Evolutionary conservation across 2,113 vertebrate genomes (phyloP), one percentile per base, ranked within the genome.

Genomic region (Phyllostomus hastatus): DNA sequence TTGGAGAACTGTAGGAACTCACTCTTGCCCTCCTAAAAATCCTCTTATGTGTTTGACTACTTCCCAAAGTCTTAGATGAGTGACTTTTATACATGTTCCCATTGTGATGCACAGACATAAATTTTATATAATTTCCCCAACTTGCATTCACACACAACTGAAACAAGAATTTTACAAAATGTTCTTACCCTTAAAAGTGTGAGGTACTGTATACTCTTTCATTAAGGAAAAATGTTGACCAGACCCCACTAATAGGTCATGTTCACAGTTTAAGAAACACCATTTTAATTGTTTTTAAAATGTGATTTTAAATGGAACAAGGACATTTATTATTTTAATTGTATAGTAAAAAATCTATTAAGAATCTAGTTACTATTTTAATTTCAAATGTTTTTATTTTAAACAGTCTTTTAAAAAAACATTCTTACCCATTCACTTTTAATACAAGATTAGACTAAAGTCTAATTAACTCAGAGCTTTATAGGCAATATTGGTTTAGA

Each of bases 251-350:
- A 69, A 76, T 41, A 89, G 50, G 7, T 79, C 87, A 41, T 61
- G 78, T 84, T 95, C 52, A 80, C 20, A 90, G 61, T 64, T 97
- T 64, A 80, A 92, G 72, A 93, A 94, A 84, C 70, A 70, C 20
- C 8, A 1, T 15, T 95, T 89, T 64, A 93, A 73, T 35, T 83
- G 75, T 70, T 84, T 87, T 92, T 94, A 88, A 96, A 75, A 82
- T 92, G 81, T 70, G 66, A 79, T 95, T 94, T 87, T 48, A 94
- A 89, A 46, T 72, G 50, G 50, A 87, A 3, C 28, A 95, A 83
- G 38, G 64, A 80, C 61, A 88, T 61, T 64, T 94, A 79, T 90
- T 96, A 92, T 95, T 94, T 96, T 90, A 94, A 97, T 90, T 92
- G 24, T 83, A 11, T 87, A 46, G 16, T 80, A 80, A 50, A 96